Percentiles rank a stretch among this genome's conserved stretches.
Evolutionary conservation across 2,113 vertebrate species (phyloP).

Genomic region (Heterochromis multidens): DNA sequence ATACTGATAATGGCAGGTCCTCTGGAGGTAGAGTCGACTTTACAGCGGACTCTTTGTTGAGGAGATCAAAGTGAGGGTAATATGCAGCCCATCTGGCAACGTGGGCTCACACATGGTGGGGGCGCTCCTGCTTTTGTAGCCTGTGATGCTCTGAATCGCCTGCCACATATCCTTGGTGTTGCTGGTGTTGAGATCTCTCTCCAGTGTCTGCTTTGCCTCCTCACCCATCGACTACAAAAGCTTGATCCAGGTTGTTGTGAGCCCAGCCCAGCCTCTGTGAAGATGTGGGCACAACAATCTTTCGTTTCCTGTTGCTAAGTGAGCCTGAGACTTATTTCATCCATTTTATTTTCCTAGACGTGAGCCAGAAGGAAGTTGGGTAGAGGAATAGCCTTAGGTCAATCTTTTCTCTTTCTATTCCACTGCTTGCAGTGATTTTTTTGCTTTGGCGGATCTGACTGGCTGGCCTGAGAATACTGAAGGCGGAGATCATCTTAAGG

Average conservation of each 20-base stretch:
- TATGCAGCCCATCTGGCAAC: neutral
- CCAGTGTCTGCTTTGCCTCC: neutral
- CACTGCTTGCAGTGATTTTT: neutral
- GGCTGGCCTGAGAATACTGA: neutral
- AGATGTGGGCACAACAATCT: neutral
- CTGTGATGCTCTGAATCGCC: neutral
- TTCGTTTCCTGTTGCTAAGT: neutral
- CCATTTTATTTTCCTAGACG: neutral
- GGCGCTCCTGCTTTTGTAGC: neutral
- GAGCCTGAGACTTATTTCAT: neutral
- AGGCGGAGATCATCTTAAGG: neutral
- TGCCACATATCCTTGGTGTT: neutral
- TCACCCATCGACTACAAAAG: neutral
- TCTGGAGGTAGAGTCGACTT: neutral
- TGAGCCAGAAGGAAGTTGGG: neutral
- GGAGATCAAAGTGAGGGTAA: constrained; percentile 8
- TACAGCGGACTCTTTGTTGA: neutral
- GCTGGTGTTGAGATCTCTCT: neutral
- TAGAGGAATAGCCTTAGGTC: neutral
- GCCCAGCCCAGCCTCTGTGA: neutral
- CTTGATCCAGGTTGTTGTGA: neutral
- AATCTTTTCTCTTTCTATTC: neutral
- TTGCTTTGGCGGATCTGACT: neutral
- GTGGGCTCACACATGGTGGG: neutral
- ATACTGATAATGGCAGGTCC: neutral